These are phyloP conservation scores for Cassiopea xamachana DNA, from an alignment of 30 jellyfish, hydroid and myxozoan species.

Conservation along the genomic window DNA sequence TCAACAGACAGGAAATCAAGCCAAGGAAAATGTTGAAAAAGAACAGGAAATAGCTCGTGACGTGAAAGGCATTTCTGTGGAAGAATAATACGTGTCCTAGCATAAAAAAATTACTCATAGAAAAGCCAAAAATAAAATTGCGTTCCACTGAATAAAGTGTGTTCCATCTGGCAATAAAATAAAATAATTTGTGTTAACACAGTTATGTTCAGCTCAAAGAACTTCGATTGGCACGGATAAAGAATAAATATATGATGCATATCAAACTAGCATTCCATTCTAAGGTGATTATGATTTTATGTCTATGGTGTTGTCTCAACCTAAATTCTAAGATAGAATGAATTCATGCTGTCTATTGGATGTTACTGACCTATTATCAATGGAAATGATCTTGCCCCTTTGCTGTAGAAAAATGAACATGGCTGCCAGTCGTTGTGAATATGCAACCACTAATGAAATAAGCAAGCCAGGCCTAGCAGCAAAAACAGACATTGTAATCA, in stretches of 20 bases:
- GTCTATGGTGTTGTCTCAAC: too few species aligned
- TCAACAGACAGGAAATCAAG: conserved; percentile 75
- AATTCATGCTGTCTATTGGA: background rate
- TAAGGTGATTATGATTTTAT: too few species aligned
- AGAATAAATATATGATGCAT: too few species aligned
- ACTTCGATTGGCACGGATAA: background rate
- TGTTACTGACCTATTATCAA: conserved; percentile 58
- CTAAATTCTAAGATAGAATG: background rate
- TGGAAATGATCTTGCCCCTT: conserved; percentile 54
- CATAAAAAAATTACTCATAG: background rate
- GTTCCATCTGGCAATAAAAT: too few species aligned
- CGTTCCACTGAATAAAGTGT: too few species aligned
- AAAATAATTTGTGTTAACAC: too few species aligned
- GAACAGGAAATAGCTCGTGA: conserved; percentile 76
- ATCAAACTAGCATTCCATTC: too few species aligned
- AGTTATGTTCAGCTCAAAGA: background rate
- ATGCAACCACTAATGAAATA: conserved; percentile 43
- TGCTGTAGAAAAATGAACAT: conserved; percentile 61
- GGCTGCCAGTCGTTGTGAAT: conserved; percentile 65
- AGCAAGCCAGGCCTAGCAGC: conserved; percentile 69
- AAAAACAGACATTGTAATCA: background rate
- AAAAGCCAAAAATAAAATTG: background rate
- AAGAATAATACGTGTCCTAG: background rate
- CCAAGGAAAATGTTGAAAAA: conserved; percentile 94
- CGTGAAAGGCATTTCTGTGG: conserved; percentile 85